phyloP scores from a whole-genome alignment of 2,113 vertebrate genomes.

The Pomatorhinus ruficollis region DNA sequence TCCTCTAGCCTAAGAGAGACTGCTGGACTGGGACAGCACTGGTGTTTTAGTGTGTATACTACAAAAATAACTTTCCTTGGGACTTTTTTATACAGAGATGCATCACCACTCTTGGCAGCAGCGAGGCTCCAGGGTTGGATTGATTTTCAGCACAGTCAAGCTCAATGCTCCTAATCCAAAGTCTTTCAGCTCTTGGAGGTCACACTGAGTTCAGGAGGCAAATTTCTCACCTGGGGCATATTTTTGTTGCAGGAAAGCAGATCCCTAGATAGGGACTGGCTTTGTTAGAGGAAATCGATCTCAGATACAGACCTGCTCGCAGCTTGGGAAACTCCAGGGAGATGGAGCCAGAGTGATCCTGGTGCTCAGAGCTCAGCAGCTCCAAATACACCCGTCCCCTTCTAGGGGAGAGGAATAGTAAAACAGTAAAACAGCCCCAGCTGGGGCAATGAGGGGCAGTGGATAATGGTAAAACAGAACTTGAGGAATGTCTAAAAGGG shows the following conservation, averaged over 20 bases:
- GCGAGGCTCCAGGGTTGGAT: fast-evolving
- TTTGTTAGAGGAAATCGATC: neutral
- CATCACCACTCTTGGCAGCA: neutral
- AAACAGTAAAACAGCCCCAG: neutral
- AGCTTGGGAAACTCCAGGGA: neutral
- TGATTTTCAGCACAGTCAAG: neutral
- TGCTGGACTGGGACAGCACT: neutral
- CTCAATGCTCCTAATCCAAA: neutral
- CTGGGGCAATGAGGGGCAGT: neutral
- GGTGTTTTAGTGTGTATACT: neutral
- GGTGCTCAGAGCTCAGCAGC: neutral
- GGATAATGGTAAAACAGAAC: neutral
- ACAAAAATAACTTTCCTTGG: neutral
- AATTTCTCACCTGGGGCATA: constrained; percentile 37
- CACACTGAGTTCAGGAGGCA: constrained; percentile 9
- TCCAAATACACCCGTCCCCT: neutral
- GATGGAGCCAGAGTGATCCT: neutral
- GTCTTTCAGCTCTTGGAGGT: constrained; percentile 13
- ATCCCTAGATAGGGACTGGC: constrained; percentile 7
- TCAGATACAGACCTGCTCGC: neutral
- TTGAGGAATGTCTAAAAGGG: neutral
- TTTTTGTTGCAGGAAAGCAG: constrained; percentile 11
- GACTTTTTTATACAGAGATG: neutral
- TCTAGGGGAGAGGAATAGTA: neutral
- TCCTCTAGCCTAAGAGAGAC: neutral